Evolutionary conservation across 2,113 vertebrate genomes (phyloP), one percentile per base, ranked within the genome.

Genomic region (Amphilophus citrinellus): DNA sequence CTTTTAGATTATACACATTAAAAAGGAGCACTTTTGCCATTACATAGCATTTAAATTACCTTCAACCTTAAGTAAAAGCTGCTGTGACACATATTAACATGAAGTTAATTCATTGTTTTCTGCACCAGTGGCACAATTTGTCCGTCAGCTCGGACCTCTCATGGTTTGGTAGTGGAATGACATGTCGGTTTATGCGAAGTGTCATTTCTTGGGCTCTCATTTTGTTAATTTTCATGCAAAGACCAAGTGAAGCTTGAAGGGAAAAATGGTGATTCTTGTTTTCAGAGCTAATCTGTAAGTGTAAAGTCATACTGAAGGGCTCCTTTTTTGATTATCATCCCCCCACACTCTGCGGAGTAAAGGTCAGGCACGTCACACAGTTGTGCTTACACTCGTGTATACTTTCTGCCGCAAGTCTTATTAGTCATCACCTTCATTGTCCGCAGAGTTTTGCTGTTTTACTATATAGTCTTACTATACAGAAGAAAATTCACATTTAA

Each of bases 301-400:
- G 78, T 80, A 63, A 89, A 66, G 63, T 83, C 63, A 13, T 50
- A 76, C 78, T 77, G 84, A 11, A 2, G 10, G 84, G 86, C 84
- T 17, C 2, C 22, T 53, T 75, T 63, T 83, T 65, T 56, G 11
- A 85, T 87, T 57, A 39, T 53, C 73, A 59, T 61, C 73, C 73
- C 32, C 39, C 14, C 20, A 24, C 85, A 84, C 39, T 66, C 62
- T 77, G 63, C 85, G 60, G 87, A 78, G 11, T 82, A 84, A 84
- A 88, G 77, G 59, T 89, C 80, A 47, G 42, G 39, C n/a, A 65
- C 10, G 3, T 80, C 80, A 81, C 53, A 20, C 27, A 71, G 39
- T 35, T 79, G 37, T 57, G 15, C 66, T 81, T 24, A 66, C 53
- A 44, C 71, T 81, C 27, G 66, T 84, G 27, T 47, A 37, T 73